Evolutionary conservation across 1,140 invertebrate genomes (phyloP).

Genomic region (Leptestheria dahalacensis): DNA sequence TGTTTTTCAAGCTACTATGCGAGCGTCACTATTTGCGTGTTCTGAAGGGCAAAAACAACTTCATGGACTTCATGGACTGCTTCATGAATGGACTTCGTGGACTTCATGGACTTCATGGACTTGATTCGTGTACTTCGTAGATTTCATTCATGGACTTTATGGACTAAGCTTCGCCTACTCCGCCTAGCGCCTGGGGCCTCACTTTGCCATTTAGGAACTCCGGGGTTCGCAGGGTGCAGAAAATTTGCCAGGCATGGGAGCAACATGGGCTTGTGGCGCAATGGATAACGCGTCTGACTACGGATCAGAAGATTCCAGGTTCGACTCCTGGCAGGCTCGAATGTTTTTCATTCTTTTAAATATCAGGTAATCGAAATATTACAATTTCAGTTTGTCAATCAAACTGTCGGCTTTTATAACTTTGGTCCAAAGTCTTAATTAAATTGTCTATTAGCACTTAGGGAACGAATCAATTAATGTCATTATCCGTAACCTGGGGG

Average conservation of each 20-base stretch:
- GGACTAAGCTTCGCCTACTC: neutral
- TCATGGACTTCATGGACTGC: too few species aligned
- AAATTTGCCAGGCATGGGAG: neutral
- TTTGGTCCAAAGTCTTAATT: neutral
- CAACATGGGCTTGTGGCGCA: conserved; percentile 60
- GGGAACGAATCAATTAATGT: too few species aligned
- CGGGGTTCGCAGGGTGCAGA: too few species aligned
- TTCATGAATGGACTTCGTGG: too few species aligned
- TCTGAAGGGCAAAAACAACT: too few species aligned
- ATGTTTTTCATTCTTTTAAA: conserved; percentile 14
- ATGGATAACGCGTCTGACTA: conserved; percentile 84
- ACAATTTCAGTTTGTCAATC: neutral
- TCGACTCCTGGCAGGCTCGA: conserved; percentile 75
- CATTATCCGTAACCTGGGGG: too few species aligned
- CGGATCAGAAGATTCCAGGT: conserved; percentile 82
- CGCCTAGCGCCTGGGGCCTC: neutral
- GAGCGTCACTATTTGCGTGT: too few species aligned
- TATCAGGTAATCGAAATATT: neutral
- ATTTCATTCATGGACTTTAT: too few species aligned
- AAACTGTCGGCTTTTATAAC: neutral
- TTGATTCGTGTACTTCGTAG: too few species aligned
- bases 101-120: too few species aligned
- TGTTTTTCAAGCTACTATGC: too few species aligned
- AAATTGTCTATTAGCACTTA: too few species aligned
- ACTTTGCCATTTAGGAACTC: neutral